phyloP scores from a whole-genome alignment of 2,797 vertebrate genomes.

The Luscinia megarhynchos region DNA sequence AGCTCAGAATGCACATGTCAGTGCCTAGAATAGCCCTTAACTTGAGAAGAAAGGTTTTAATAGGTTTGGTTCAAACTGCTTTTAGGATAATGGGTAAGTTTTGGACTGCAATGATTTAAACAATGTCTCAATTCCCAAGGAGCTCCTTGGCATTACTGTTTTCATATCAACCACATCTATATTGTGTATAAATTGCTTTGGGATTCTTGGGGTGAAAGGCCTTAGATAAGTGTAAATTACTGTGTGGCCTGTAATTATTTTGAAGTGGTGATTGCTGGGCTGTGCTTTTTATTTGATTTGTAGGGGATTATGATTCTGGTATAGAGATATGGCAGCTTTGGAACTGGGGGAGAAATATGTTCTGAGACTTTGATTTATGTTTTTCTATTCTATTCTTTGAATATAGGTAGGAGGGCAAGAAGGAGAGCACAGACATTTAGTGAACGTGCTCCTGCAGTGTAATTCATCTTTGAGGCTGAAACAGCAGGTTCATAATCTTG shows the following conservation, averaged over 20 bases:
- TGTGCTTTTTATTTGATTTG: conserved; percentile 29
- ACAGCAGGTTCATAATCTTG: conserved; percentile 50
- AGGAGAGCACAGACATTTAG: conserved; percentile 55
- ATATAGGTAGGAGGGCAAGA: conserved; percentile 55
- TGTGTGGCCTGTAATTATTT: conserved; percentile 54
- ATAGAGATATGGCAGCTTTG: conserved; percentile 19
- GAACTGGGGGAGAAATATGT: conserved; percentile 42
- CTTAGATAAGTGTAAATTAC: conserved; percentile 56
- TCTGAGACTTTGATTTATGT: conserved; percentile 67
- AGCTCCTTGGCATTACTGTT: neutral
- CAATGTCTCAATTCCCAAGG: neutral
- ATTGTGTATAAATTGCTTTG: conserved; percentile 43
- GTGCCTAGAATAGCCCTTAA: neutral
- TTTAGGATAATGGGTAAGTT: neutral
- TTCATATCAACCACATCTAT: conserved; percentile 33
- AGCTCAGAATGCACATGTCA: neutral
- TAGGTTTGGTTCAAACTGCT: neutral
- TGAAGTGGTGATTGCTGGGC: conserved; percentile 37
- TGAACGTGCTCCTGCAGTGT: conserved; percentile 37
- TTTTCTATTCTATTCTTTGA: conserved; percentile 66
- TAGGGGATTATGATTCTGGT: neutral
- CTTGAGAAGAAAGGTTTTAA: neutral
- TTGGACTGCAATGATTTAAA: neutral
- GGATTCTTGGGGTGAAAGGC: conserved; percentile 32
- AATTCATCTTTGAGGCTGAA: conserved; percentile 65